Conservation (phyloP, 2,888 invertebrate genomes). For the Hydropsyche betteni region DNA sequence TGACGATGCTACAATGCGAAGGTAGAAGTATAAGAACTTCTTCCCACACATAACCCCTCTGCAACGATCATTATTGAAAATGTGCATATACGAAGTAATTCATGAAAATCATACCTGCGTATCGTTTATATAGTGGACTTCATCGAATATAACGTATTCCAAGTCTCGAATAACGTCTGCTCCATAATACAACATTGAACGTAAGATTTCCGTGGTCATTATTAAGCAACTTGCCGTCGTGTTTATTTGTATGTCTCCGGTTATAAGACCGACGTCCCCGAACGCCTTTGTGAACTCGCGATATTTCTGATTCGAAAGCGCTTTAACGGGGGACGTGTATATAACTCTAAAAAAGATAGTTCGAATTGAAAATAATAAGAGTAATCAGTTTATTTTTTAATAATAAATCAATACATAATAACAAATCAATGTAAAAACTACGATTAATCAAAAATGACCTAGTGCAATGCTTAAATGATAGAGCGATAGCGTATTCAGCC, state of each 20-base stretch:
- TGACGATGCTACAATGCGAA: slow-evolving; percentile 92
- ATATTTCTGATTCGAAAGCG: slow-evolving; percentile 98
- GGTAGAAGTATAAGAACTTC: slow-evolving; percentile 97
- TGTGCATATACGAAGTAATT: background rate
- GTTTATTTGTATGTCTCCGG: slow-evolving; percentile 96
- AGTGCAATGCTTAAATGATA: slow-evolving; percentile 91
- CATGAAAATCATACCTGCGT: slow-evolving; percentile 70
- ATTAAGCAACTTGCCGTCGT: slow-evolving; percentile 93
- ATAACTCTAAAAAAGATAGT: slow-evolving; percentile 70
- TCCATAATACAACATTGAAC: slow-evolving; percentile 96
- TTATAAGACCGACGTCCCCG: slow-evolving; percentile 91
- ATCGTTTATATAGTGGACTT: slow-evolving; percentile 99
- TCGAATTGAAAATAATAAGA: background rate
- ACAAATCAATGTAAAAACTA: background rate
- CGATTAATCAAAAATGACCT: slow-evolving; percentile 65
- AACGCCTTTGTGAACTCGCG: slow-evolving; percentile 95
- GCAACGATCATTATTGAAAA: slow-evolving; percentile 50
- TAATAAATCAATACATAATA: background rate
- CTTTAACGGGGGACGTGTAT: slow-evolving; percentile 99
- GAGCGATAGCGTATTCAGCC: slow-evolving; percentile 98
- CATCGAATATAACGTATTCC: slow-evolving; percentile 99
- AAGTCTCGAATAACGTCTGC: slow-evolving; percentile 94
- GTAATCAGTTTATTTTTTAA: background rate
- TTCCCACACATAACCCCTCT: slow-evolving; percentile 99
- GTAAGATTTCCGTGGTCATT: slow-evolving; percentile 98